These are phyloP conservation scores for Coilia nasus DNA, from an alignment of 2,797 vertebrate genomes.

Conservation along the genomic window DNA sequence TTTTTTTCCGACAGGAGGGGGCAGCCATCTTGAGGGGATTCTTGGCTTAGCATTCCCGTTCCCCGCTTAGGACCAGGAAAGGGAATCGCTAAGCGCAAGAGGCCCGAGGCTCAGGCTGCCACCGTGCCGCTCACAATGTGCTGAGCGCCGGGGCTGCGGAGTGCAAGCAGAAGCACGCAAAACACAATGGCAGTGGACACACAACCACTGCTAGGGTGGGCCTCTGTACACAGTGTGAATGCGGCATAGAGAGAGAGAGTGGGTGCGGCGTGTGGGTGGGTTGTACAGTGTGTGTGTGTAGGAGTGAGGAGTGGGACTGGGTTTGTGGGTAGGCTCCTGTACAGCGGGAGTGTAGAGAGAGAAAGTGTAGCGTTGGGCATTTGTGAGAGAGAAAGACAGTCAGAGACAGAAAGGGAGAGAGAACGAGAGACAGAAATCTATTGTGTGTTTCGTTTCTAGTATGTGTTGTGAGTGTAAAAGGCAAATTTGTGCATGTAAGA, in stretches of 20 bases:
- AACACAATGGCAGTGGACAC: constrained; percentile 27
- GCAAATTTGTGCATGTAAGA: neutral
- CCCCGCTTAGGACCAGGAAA: constrained; percentile 64
- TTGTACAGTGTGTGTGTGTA: neutral
- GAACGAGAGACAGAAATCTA: neutral
- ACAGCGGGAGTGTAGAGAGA: neutral
- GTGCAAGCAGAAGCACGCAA: constrained; percentile 61
- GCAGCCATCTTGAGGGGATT: constrained; percentile 59
- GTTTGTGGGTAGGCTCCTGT: neutral
- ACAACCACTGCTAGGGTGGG: neutral
- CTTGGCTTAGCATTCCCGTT: constrained; percentile 57
- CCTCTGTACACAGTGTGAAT: neutral
- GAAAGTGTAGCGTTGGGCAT: neutral
- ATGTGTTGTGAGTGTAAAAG: neutral
- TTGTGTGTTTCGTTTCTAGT: too few relatives aligned
- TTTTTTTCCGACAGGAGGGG: constrained; percentile 52
- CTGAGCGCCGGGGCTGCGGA: constrained; percentile 60
- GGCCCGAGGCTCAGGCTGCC: constrained; percentile 58
- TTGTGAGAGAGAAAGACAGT: neutral
- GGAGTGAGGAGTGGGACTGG: neutral
- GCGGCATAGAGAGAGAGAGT: neutral
- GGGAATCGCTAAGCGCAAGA: constrained; percentile 59
- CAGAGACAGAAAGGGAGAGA: neutral
- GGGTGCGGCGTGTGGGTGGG: constrained; percentile 5
- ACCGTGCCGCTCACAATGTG: constrained; percentile 64